Conservation (phyloP, 2,113 vertebrate genomes). For the Phyllostomus hastatus region DNA sequence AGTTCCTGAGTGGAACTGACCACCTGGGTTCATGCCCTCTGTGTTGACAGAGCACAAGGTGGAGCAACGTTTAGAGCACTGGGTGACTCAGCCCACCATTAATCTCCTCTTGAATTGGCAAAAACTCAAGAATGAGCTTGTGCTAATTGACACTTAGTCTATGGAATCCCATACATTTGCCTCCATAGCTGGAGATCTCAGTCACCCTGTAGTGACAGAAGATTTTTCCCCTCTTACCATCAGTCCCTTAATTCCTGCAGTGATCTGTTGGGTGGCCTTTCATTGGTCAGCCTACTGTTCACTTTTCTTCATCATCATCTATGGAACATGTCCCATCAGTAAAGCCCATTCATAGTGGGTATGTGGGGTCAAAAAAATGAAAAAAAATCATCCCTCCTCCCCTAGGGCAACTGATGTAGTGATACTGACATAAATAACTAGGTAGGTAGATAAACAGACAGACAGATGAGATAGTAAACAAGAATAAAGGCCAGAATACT, state of each 20-base stretch:
- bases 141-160: background rate
- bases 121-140: conserved; percentile 25
- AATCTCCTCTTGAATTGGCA: conserved; percentile 20
- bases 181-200: background rate
- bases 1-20: background rate
- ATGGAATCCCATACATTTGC: background rate
- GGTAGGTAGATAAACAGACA: background rate
- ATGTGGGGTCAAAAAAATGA: background rate
- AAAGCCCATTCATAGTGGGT: background rate
- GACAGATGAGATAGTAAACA: background rate
- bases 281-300: background rate
- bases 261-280: background rate
- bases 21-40: background rate
- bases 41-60: background rate
- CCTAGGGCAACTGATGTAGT: background rate
- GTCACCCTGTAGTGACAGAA: background rate
- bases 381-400: background rate
- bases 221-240: background rate
- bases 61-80: background rate
- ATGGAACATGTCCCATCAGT: background rate
- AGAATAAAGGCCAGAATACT: background rate
- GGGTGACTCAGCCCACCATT: background rate
- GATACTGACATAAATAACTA: background rate
- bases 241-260: background rate
- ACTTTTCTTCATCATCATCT: background rate